Conservation (phyloP, 2,113 vertebrate genomes). For the Fukomys damarensis region DNA sequence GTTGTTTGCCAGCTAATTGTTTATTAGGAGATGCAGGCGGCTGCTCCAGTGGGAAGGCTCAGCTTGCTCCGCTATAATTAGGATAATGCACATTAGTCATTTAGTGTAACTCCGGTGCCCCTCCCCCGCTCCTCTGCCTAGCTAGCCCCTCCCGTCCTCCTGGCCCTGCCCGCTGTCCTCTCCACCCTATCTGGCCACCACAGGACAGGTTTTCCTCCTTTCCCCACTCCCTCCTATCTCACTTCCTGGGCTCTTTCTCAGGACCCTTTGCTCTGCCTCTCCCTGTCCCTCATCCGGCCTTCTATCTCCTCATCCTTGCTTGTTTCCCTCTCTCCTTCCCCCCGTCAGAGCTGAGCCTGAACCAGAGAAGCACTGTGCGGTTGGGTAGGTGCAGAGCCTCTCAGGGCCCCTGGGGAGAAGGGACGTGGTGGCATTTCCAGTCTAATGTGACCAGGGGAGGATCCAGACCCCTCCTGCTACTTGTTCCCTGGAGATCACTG, state of each 20-base stretch:
- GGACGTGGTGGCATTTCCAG: neutral
- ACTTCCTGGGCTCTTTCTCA: neutral
- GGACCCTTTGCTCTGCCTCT: neutral
- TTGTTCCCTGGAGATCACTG: neutral
- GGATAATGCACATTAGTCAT: slow-evolving; percentile 83
- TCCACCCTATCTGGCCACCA: neutral
- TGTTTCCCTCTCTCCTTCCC: neutral
- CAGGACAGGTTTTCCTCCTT: neutral
- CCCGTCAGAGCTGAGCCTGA: neutral
- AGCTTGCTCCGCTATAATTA: slow-evolving; percentile 82
- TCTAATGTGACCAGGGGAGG: neutral
- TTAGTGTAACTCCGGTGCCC: slow-evolving; percentile 69
- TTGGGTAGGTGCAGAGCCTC: neutral
- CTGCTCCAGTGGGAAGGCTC: slow-evolving; percentile 78
- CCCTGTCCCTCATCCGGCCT: neutral
- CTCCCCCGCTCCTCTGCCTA: neutral
- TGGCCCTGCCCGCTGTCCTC: neutral
- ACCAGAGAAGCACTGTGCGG: neutral
- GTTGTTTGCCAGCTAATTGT: slow-evolving; percentile 79
- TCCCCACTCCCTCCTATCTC: neutral
- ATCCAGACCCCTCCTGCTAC: too few species aligned
- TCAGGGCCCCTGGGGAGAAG: neutral
- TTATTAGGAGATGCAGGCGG: slow-evolving; percentile 81
- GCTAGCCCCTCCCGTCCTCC: neutral
- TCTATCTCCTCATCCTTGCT: neutral